Conservation (phyloP, 2,888 invertebrate genomes). For the Athetis lepigone region DNA sequence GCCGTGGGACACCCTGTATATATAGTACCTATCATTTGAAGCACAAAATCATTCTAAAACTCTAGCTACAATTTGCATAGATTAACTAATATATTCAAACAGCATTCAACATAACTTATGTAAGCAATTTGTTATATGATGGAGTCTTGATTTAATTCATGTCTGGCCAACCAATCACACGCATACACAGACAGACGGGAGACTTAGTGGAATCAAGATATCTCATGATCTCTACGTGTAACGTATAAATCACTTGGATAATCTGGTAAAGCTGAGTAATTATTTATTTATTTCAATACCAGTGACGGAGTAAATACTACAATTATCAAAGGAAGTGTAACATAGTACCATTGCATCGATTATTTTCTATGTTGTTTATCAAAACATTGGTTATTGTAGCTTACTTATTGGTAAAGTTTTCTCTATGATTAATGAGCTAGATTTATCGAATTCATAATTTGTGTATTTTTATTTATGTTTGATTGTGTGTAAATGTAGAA, state of each 20-base stretch:
- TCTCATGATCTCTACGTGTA: constrained; percentile 30
- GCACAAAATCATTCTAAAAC: constrained; percentile 2
- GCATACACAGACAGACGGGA: constrained; percentile 27
- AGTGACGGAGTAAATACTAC: background rate
- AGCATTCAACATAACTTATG: constrained; percentile 47
- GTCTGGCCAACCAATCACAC: constrained; percentile 43
- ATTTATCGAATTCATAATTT: constrained; percentile 2
- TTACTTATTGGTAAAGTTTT: background rate
- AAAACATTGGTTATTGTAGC: background rate
- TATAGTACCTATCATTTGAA: background rate
- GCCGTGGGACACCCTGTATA: no score
- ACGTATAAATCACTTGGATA: constrained; percentile 39
- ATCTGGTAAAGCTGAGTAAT: constrained; percentile 11
- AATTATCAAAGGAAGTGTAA: background rate
- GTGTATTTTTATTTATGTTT: constrained; percentile 14
- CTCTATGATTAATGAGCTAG: background rate
- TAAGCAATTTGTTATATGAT: constrained; percentile 51
- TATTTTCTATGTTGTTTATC: background rate
- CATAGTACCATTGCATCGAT: background rate
- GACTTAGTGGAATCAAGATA: constrained; percentile 55
- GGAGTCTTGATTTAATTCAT: constrained; percentile 51
- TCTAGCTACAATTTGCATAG: constrained; percentile 39
- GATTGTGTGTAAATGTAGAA: constrained; percentile 35
- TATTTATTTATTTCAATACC: background rate
- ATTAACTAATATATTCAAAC: constrained; percentile 49